Evolutionary conservation across 1,140 invertebrate genomes (phyloP).

Genomic region (Procambarus clarkii): DNA sequence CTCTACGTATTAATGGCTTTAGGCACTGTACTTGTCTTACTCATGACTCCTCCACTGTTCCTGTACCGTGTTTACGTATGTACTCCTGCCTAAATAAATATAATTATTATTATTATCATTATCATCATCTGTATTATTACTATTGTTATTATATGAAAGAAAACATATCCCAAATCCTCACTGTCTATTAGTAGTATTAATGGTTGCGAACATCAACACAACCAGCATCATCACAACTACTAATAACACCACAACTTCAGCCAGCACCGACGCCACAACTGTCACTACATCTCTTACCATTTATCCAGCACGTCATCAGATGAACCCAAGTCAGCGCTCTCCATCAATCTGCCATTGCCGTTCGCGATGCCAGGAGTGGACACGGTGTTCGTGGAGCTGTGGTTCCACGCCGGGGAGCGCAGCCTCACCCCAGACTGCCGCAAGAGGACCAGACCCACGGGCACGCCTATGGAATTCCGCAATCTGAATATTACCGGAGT

Average conservation of each 20-base stretch:
- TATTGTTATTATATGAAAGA: too few relatives aligned
- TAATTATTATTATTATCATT: too few relatives aligned
- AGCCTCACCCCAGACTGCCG: constrained; percentile 32
- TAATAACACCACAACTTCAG: background rate
- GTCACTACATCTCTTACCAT: background rate
- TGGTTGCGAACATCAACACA: background rate
- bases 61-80: too few relatives aligned
- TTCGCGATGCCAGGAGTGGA: constrained; percentile 44
- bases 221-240: background rate
- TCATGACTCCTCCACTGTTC: too few relatives aligned
- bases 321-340: constrained; percentile 30
- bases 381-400: constrained; percentile 37
- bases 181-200: too few relatives aligned
- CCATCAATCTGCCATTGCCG: constrained; percentile 50
- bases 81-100: too few relatives aligned
- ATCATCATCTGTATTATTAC: too few relatives aligned
- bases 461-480: constrained; percentile 34
- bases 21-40: too few relatives aligned
- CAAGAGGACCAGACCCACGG: background rate
- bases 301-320: background rate
- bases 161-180: too few relatives aligned
- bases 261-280: background rate
- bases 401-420: constrained; percentile 47
- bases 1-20: too few relatives aligned
- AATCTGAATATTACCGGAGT: constrained; percentile 32